Evolutionary conservation across 2,113 vertebrate species (phyloP).

Genomic region (Amblyopsis rosae): DNA sequence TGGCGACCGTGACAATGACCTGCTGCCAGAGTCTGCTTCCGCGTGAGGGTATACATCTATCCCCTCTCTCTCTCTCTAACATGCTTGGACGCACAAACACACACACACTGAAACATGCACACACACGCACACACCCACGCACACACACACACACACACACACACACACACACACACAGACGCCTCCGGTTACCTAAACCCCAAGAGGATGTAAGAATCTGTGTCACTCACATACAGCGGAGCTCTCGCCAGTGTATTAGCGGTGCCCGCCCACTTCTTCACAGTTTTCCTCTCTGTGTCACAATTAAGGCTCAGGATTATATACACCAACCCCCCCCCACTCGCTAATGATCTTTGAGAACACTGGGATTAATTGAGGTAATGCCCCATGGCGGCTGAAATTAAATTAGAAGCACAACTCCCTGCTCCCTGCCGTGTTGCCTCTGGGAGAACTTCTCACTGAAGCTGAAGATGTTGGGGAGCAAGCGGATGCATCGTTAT

Average conservation of each 20-base stretch:
- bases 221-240: conserved; percentile 13
- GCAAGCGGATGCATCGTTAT: background rate
- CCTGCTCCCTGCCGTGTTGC: conserved; percentile 15
- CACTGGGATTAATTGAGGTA: conserved; percentile 49
- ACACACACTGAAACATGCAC: no score
- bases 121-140: no score
- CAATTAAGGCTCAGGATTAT: conserved; percentile 34
- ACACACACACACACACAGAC: no score
- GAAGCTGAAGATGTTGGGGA: conserved; percentile 8
- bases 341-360: conserved; percentile 54
- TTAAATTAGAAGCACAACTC: conserved; percentile 54
- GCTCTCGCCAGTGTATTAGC: conserved; percentile 52
- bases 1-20: no score
- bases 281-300: conserved; percentile 17
- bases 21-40: no score
- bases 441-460: conserved; percentile 15
- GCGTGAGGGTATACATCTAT: no score
- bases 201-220: conserved; percentile 26
- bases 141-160: no score
- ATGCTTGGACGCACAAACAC: no score
- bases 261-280: conserved; percentile 10
- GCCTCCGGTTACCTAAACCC: conserved; percentile 15
- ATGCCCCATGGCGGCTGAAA: conserved; percentile 46
- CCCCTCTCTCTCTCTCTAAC: no score
- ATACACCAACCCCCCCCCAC: conserved; percentile 24